A percentile compares a stretch with the other conserved stretches of the same genome.
These are phyloP conservation scores for Chirona hameri DNA, from an alignment of 2,888 invertebrate species.

Conservation along the genomic window DNA sequence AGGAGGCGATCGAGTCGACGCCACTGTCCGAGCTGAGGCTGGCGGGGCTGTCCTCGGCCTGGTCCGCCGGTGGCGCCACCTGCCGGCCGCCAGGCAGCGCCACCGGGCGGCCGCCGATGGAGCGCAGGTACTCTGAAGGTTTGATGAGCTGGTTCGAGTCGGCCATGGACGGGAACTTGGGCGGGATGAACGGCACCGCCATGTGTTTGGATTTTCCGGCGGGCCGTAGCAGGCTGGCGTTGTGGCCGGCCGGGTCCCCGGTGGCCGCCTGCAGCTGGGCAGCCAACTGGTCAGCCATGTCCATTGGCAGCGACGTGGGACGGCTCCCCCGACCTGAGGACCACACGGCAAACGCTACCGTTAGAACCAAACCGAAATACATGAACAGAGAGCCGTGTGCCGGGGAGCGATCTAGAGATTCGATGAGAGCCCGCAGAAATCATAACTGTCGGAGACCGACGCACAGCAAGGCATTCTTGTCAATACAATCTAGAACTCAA, in stretches of 20 bases:
- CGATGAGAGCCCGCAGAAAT: no score
- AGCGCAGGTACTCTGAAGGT: slow-evolving; percentile 85
- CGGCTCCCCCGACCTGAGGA: slow-evolving; percentile 33
- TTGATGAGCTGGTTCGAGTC: slow-evolving; percentile 72
- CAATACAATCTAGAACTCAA: no score
- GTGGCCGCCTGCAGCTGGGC: slow-evolving; percentile 29
- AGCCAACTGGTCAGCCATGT: slow-evolving; percentile 35
- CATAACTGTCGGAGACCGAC: no score
- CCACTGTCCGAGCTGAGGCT: slow-evolving; percentile 31
- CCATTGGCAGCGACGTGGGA: slow-evolving; percentile 35
- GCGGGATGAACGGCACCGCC: slow-evolving; percentile 83
- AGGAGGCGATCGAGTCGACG: slow-evolving; percentile 30
- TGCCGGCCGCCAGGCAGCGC: background rate
- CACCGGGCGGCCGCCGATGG: slow-evolving; percentile 58
- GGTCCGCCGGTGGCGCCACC: background rate
- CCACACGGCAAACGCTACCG: background rate
- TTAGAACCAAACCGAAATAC: background rate
- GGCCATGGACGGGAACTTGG: slow-evolving; percentile 70
- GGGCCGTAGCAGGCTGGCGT: slow-evolving; percentile 28
- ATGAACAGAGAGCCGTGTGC: no score
- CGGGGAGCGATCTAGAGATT: no score
- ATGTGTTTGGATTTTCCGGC: slow-evolving; percentile 46
- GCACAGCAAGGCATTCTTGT: no score
- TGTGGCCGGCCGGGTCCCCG: background rate
- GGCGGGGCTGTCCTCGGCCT: slow-evolving; percentile 32